phyloP scores from a whole-genome alignment of 2,113 vertebrate genomes.

The Marmota flaviventris region DNA sequence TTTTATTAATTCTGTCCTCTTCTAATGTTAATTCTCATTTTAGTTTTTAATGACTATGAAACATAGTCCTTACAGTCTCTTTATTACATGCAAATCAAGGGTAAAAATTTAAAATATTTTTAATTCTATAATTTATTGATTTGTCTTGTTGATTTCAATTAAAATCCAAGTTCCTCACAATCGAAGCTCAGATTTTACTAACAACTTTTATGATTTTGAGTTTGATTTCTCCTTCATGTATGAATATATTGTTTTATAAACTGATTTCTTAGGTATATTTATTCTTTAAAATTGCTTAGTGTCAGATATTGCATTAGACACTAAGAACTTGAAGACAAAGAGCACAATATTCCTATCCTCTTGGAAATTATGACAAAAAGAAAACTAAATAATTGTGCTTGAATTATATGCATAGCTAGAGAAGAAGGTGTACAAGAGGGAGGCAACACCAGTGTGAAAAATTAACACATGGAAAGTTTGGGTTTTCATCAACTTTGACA shows the following conservation, averaged over 20 bases:
- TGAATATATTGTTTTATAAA: neutral
- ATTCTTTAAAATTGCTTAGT: constrained; percentile 2
- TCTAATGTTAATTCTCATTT: constrained; percentile 58
- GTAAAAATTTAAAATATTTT: constrained; percentile 57
- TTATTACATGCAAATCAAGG: neutral
- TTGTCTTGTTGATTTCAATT: constrained; percentile 73
- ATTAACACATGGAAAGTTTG: neutral
- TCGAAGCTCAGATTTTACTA: neutral
- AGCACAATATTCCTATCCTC: neutral
- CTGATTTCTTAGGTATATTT: neutral
- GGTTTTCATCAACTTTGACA: neutral
- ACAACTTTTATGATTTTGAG: constrained; percentile 65
- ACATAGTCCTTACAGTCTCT: constrained; percentile 12
- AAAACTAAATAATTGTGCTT: neutral
- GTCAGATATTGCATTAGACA: neutral
- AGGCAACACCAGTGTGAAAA: neutral
- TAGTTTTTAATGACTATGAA: constrained; percentile 56
- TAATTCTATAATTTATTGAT: constrained; percentile 78
- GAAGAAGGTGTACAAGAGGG: neutral
- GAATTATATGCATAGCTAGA: neutral
- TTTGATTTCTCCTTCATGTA: constrained; percentile 72
- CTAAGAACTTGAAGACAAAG: neutral
- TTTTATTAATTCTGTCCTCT: neutral
- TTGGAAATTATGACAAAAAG: neutral
- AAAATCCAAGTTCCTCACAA: constrained; percentile 79